Percentiles rank a stretch among this genome's conserved stretches.
Conservation (phyloP, 2,797 vertebrate species). For the Alfaro cultratus region DNA sequence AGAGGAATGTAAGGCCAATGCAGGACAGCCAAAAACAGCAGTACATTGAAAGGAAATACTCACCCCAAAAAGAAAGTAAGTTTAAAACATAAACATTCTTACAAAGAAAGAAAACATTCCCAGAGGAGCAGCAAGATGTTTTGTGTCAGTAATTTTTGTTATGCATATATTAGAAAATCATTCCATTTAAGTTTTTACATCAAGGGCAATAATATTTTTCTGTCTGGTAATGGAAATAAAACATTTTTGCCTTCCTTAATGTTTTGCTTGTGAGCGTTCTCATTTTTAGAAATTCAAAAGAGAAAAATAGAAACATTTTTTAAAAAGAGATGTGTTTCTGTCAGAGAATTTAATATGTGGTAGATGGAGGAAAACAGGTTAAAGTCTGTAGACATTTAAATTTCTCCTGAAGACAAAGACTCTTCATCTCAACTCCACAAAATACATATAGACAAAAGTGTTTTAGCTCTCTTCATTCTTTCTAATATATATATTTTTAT, state of each 20-base stretch:
- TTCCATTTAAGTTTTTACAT: neutral
- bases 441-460: neutral
- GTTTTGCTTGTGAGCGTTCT: neutral
- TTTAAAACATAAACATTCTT: constrained; percentile 2
- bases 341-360: neutral
- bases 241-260: neutral
- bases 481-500: neutral
- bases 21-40: constrained; percentile 1
- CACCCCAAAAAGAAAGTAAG: neutral
- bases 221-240: neutral
- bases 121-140: neutral
- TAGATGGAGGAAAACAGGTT: neutral
- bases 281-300: neutral
- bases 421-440: neutral
- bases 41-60: constrained; percentile 1
- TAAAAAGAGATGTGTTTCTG: neutral
- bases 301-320: neutral
- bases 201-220: neutral
- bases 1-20: neutral
- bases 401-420: too few species aligned
- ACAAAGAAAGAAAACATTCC: neutral
- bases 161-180: neutral
- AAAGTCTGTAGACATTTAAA: neutral
- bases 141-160: neutral
- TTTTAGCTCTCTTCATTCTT: neutral